Evolutionary conservation across 2,888 invertebrate species (phyloP), one percentile per base, ranked within the genome.

Genomic region (Euspilapteryx auroguttella): DNA sequence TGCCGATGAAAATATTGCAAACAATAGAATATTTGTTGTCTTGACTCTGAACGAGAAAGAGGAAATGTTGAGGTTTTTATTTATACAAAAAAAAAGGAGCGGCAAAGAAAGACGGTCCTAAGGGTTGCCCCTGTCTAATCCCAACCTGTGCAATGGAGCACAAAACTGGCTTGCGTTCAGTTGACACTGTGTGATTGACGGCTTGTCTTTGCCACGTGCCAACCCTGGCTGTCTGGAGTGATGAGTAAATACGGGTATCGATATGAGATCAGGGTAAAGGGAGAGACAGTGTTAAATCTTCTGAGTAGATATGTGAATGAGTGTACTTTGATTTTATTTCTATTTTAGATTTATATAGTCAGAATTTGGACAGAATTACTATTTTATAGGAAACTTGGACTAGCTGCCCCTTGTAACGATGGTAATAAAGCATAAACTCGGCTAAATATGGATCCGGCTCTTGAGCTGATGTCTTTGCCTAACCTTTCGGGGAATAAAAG

Each of bases 101-200:
- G 33, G 32, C 21, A 38, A 40, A 38, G 36, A 38, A 39, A 42
- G 41, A 38, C 34, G 34, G 37, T 28, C 37, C 37, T 36, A 37
- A 35, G 35, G 37, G 32, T 30, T 35, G 37, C 42, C 36, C 37
- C 33, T 24, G 27, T 34, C 39, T 44, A 34, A 24, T 52, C 49
- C 54, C 51, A 57, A 63, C 49, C 52, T 54, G 59, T 45, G 55
- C 58, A 49, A 52, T 62, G 59, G 59, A 53, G 63, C 64, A 63
- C 55, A 61, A 69, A 68, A 66, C 57, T 62, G 54, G 56, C 48
- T 49, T 42, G 44, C 49, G 51, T 47, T 43, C 52, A 57, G 45
- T 49, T 65, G 58, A 55, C 55, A 57, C 55, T 55, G 46, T 45
- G 48, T 62, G 62, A 63, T 53, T 59, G 59, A 56, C 53, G 29